Evolutionary conservation across 2,888 invertebrate genomes (phyloP), one percentile per base, ranked within the genome.

Genomic region (Philereme transversata): DNA sequence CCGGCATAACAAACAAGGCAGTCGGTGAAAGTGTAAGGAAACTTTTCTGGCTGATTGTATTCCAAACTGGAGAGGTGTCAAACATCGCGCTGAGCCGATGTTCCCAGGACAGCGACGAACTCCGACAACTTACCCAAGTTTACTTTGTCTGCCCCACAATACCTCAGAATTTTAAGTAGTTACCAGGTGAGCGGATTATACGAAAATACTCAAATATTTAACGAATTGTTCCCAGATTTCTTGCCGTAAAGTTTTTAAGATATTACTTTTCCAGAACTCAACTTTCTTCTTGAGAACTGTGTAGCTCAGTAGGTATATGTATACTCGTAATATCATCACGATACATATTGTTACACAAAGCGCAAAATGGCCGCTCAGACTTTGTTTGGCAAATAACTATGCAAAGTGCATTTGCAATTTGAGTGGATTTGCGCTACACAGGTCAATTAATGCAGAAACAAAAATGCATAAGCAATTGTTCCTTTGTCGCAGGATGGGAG

Each of bases 151-250:
- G 77, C 72, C 76, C 75, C 74, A 74, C 78, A 77, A 80, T 81
- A 83, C 79, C 81, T 84, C 78, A 79, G 87, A 86, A 88, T 88
- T 85, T 88, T 87, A 87, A 89, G 78, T 81, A 86, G 86, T 77
- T 75, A 74, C 79, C 86, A 86, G 84, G 81, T 83, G 86, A 85
- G 85, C 76, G 77, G 79, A 81, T 84, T 83, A 83, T 80, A 77
- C 71, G 70, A 77, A 80, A 79, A 79, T 78, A 80, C 79, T 82
- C 70, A 82, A 83, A 83, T 84, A 83, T 84, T 83, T 79, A 82
- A 78, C 72, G 78, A 79, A 80, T 81, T 79, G 76, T 77, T 78
- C 71, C 69, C 73, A 76, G 79, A 78, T 84, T 81, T 79, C 78
- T 76, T 79, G 80, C 78, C 71, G 67, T 62, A 60, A 82, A 82